These are phyloP conservation scores for Nemotelus nigrinus DNA, from an alignment of 2,888 invertebrate species.

Conservation along the genomic window DNA sequence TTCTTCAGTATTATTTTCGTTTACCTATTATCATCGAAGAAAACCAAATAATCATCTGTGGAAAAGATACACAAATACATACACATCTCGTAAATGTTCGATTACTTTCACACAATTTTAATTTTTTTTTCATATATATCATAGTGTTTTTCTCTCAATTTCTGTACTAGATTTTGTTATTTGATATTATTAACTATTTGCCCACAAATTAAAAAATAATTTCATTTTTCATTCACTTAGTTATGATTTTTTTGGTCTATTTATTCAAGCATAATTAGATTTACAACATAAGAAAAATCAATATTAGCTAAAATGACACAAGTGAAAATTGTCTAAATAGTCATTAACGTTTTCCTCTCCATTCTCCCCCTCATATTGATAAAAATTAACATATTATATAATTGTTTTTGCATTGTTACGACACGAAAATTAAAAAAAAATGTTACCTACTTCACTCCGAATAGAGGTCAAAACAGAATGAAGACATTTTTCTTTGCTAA, in stretches of 20 bases:
- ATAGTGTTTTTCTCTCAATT: not conserved
- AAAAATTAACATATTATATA: not conserved
- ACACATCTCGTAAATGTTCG: not conserved
- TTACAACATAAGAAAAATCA: conserved; percentile 7
- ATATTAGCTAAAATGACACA: conserved; percentile 24
- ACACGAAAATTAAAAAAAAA: not conserved
- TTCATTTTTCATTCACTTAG: conserved; percentile 12
- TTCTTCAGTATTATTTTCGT: not conserved
- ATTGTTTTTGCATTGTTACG: not conserved
- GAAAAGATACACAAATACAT: not conserved
- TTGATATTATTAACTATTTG: conserved; percentile 11
- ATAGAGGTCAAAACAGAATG: conserved; percentile 21
- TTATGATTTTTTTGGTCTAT: conserved; percentile 18
- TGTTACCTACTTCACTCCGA: conserved; percentile 24
- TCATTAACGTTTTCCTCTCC: not conserved
- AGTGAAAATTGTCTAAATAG: conserved; percentile 8
- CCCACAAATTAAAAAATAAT: conserved; percentile 22
- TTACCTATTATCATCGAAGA: not conserved
- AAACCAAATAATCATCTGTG: conserved; percentile 2
- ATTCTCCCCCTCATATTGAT: not conserved
- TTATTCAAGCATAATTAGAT: conserved; percentile 5
- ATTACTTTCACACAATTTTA: conserved; percentile 18
- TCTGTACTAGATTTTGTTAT: conserved; percentile 12
- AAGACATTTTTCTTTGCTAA: conserved; percentile 7
- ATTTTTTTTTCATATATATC: not conserved